These are phyloP conservation scores for Sarcophaga peregrina DNA, from an alignment of 1,140 invertebrate genomes.

Conservation along the genomic window DNA sequence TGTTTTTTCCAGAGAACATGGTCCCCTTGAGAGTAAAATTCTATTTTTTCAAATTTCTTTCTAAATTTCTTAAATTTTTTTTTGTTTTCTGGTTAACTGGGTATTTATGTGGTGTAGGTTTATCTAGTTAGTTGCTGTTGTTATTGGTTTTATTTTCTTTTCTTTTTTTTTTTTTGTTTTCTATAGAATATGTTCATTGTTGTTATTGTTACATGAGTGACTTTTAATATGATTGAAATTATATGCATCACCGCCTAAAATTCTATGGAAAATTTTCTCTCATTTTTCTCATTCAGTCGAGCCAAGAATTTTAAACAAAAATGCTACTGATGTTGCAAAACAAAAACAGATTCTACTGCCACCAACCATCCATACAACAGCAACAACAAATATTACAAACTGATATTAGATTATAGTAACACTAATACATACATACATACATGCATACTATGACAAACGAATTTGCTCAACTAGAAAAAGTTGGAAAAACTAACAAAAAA, in stretches of 20 bases:
- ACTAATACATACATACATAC: not conserved
- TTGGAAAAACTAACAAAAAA: no score
- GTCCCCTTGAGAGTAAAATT: no score
- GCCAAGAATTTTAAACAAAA: not conserved
- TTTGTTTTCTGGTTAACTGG: no score
- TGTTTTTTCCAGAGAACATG: no score
- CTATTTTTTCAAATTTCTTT: no score
- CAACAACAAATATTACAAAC: not conserved
- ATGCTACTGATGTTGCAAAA: not conserved
- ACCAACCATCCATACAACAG: not conserved
- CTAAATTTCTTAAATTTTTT: no score
- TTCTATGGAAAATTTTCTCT: not conserved
- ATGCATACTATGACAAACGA: no score
- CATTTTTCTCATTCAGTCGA: not conserved
- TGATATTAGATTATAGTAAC: not conserved
- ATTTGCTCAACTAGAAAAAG: no score
- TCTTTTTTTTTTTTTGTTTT: no score
- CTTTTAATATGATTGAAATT: slow-evolving; percentile 40
- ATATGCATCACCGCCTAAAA: slow-evolving; percentile 31
- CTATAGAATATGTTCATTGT: not conserved
- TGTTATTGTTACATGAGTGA: slow-evolving; percentile 26
- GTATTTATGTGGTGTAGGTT: no score
- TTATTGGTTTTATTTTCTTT: no score
- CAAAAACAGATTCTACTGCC: not conserved
- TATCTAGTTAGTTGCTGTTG: no score